phyloP scores from a whole-genome alignment of 2,797 vertebrate species.

The Tiaroga cobitis region DNA sequence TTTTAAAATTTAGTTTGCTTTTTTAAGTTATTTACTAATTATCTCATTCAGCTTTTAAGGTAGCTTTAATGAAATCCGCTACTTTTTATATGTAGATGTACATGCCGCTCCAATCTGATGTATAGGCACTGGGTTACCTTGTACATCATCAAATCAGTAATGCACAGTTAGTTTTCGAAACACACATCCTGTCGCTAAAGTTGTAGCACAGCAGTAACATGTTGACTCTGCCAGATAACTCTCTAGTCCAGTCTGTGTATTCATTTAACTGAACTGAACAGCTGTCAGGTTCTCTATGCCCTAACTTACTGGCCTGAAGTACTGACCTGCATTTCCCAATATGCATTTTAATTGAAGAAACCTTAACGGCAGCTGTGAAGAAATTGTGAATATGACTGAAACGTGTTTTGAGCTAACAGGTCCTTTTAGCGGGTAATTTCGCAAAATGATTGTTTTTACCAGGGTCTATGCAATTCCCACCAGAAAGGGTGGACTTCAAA shows the following conservation, averaged over 20 bases:
- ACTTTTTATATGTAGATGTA: too few species aligned
- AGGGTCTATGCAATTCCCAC: not conserved
- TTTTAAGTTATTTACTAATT: too few species aligned
- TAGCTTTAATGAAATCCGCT: too few species aligned
- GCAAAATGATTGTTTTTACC: not conserved
- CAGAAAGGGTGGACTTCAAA: not conserved
- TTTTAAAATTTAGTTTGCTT: too few species aligned
- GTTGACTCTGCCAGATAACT: not conserved
- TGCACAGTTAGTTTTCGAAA: not conserved
- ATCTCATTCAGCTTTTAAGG: too few species aligned
- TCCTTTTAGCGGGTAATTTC: not conserved
- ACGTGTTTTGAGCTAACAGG: not conserved
- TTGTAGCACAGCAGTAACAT: not conserved
- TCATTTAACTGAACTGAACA: constrained; percentile 47
- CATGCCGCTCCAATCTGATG: not conserved
- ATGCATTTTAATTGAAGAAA: constrained; percentile 44
- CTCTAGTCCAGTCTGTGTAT: constrained; percentile 34
- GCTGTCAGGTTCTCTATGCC: constrained; percentile 25
- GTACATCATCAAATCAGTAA: not conserved
- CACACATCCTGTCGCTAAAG: not conserved
- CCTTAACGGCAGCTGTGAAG: constrained; percentile 47
- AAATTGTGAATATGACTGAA: not conserved
- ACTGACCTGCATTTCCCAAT: constrained; percentile 46
- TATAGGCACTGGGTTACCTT: not conserved
- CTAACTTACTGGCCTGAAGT: constrained; percentile 34